Base-by-base conservation (phyloP, 2,113 vertebrate genomes). In the Bathybates hornii region DNA sequence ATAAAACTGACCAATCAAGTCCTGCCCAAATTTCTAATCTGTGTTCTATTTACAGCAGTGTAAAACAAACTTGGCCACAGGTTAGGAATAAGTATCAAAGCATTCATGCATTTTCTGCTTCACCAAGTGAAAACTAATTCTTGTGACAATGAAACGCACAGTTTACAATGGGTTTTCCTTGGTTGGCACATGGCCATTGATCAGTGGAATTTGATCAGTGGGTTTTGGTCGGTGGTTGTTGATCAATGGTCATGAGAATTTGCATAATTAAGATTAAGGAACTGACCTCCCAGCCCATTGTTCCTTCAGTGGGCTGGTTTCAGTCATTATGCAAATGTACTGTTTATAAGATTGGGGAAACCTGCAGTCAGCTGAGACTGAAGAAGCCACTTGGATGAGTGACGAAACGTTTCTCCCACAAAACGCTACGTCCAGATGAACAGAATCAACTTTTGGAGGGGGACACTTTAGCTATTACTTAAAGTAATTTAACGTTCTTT, bases 321-420 rank as follows among this genome's bases (percentile, higher is more conserved):
- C 24, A 57, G 24, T 29, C 24, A 57, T 57, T 57, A 57, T 57
- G 7, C 7, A 29, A 29, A 59, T 2, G 13, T 59, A 2, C 7
- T 59, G 24, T 29, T 16, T 29, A 59, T 16, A 59, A 29, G 4
- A 29, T 5, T 50, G 1, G 7, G 0, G 3, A 0, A 29, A 59
- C 13, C 56, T 29, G 56, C 13, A 29, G 13, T 57, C 13, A 57
- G 56, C 56, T 57, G 24, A 57, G 13, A 59, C 56, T 0, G 13
- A 59, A 29, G 24, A 16, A 16, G 56, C 29, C 56, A 57, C 13
- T 29, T 29, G 24, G 24, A 57, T 57, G 24, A 57, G 7, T 14
- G 54, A 27, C 1, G 2, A 57, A 57, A 57, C 6, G 2, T 57
- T 27, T 56, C 21, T 56, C 54, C 54, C 11, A 27, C 11, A 3